These are phyloP conservation scores for Pollenia labialis DNA, from an alignment of 2,888 invertebrate genomes.

Conservation along the genomic window DNA sequence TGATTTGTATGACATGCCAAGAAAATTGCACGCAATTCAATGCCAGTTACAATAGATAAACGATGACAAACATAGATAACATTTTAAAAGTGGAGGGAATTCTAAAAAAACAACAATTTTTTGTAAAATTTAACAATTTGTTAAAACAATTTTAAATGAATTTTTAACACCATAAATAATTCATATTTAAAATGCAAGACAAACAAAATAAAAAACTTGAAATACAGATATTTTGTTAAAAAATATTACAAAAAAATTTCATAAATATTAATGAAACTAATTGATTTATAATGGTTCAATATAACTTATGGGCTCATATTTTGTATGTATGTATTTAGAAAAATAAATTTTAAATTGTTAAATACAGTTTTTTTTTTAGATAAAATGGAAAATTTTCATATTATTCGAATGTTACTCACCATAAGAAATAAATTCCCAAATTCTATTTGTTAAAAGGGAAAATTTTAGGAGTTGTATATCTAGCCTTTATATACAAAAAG, in stretches of 20 bases:
- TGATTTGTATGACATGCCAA: slow-evolving; percentile 67
- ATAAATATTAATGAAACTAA: slow-evolving; percentile 71
- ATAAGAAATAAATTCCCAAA: too few relatives aligned
- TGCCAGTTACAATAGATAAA: slow-evolving; percentile 57
- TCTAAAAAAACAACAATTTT: slow-evolving; percentile 36
- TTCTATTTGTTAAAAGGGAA: too few relatives aligned
- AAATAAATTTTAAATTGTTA: background rate
- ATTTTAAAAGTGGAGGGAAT: slow-evolving; percentile 16
- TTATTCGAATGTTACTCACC: too few relatives aligned
- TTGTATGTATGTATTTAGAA: background rate
- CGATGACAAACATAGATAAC: slow-evolving; percentile 21
- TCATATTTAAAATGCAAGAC: slow-evolving; percentile 57
- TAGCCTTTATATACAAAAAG: too few relatives aligned
- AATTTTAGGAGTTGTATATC: too few relatives aligned
- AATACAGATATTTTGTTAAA: slow-evolving; percentile 18
- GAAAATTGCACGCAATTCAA: slow-evolving; percentile 71
- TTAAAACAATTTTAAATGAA: slow-evolving; percentile 66
- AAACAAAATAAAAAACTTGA: slow-evolving; percentile 6
- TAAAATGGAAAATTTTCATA: too few relatives aligned
- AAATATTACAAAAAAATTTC: slow-evolving; percentile 23
- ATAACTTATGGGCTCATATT: slow-evolving; percentile 43
- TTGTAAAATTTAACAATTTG: slow-evolving; percentile 61
- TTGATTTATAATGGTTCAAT: slow-evolving; percentile 68
- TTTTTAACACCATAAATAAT: slow-evolving; percentile 70
- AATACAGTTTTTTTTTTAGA: too few relatives aligned